Base-by-base conservation (phyloP, 1,140 invertebrate species). In the Aculops lycopersici region DNA sequence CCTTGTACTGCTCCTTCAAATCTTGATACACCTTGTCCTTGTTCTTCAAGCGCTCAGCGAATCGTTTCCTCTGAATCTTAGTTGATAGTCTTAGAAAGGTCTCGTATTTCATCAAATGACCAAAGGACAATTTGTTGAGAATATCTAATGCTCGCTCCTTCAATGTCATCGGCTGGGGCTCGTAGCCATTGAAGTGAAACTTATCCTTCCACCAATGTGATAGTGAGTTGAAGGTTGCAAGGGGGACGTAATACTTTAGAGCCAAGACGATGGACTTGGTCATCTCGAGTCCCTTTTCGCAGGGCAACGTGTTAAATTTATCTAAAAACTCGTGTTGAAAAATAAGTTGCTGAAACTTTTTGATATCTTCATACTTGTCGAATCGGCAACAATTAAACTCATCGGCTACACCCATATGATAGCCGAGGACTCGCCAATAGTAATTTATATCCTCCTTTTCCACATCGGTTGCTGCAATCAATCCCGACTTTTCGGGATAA, bases 391-490 rank as follows among this genome's bases (percentile, higher is more conserved):
- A 58, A 47, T 69, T 70, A 45, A 57, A 65, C 64, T 64, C 66
- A 48, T 84, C 76, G 45, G 76, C 65, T 14, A 81, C 68, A 2
- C 80, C 80, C 36, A 83, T 61, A 47, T 74, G 54, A 49, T 70
- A 64, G 1, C 76, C 76, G 20, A 83, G 66, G 1, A 74, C 68
- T 36, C 67, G 62, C 78, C 78, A 84, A 45, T 80, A 67, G 51
- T 84, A 76, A 3, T 73, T 54, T 38, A 76, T 69, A 5, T 67
- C 69, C 37, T 74, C 68, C 15, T 70, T 49, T 38, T 73, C 70
- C 17, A 65, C 61, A 8, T 61, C 48, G 16, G 58, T 60, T 3
- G 52, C 50, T 13, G 59, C 36, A 19, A 42, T 24, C 2, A 79
- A 56, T 1, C 74, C 72, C 20, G 78, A 54, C 17, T 64, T 53